Conservation (phyloP, 1,140 invertebrate genomes). For the Lamellibrachia luymesi region DNA sequence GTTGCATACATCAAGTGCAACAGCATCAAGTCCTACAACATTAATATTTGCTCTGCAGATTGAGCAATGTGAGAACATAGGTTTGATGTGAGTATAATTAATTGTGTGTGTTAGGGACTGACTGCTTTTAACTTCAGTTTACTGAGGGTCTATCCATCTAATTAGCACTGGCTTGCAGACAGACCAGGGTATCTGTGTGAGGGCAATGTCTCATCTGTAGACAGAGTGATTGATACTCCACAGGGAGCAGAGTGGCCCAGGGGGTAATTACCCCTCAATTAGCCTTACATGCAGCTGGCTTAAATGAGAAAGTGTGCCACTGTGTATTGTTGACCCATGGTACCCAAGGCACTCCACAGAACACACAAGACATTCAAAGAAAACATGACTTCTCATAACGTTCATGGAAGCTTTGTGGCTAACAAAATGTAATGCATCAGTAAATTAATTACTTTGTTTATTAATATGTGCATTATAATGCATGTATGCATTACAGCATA, state of each 20-base stretch:
- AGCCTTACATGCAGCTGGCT: not conserved
- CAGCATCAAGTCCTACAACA: not conserved
- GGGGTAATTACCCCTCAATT: conserved; percentile 3
- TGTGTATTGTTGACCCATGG: not conserved
- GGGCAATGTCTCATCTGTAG: not conserved
- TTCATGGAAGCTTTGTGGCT: not conserved
- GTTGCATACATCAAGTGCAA: not conserved
- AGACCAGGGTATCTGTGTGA: not conserved
- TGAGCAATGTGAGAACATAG: not conserved
- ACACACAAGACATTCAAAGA: not conserved
- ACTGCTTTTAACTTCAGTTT: not conserved
- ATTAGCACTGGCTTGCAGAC: not conserved
- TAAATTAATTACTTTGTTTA: not conserved
- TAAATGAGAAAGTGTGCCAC: not conserved
- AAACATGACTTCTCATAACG: not conserved
- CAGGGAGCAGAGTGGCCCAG: not conserved
- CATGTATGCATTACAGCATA: not conserved
- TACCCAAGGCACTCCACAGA: not conserved
- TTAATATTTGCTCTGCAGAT: not conserved
- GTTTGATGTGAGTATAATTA: not conserved
- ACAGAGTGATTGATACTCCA: not conserved
- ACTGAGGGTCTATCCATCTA: not conserved
- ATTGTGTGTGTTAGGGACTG: not conserved
- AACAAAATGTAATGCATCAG: not conserved
- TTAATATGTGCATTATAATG: no score